Evolutionary conservation across 2,888 invertebrate species (phyloP).

Genomic region (Plebejus argus): DNA sequence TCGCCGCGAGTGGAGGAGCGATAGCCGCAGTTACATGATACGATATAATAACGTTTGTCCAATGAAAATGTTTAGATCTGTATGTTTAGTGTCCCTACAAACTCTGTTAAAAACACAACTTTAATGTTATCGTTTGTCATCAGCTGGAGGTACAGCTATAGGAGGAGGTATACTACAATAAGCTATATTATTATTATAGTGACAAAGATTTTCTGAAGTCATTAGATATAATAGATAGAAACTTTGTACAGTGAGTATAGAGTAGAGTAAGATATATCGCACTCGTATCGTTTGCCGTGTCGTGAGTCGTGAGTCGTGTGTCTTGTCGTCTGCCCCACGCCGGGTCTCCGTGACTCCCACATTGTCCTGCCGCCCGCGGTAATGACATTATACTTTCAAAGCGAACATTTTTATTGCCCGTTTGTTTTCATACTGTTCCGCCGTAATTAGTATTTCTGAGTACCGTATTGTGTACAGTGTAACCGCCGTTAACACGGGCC

Average conservation of each 20-base stretch:
- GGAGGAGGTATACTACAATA: too few species aligned
- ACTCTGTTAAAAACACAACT: too few species aligned
- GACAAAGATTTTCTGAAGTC: too few species aligned
- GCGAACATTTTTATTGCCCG: slow-evolving; percentile 15
- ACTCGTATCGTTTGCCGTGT: not conserved
- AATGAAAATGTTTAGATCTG: too few species aligned
- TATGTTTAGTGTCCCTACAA: not conserved
- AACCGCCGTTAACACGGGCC: not conserved
- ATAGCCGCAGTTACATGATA: not conserved
- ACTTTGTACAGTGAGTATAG: too few species aligned
- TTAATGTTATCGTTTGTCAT: too few species aligned
- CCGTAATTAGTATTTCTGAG: slow-evolving; percentile 40
- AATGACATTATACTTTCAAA: slow-evolving; percentile 30
- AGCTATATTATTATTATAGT: too few species aligned
- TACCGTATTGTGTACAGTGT: not conserved
- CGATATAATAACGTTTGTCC: not conserved
- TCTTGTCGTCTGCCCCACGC: not conserved
- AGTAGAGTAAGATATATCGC: too few species aligned
- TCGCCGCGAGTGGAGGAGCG: not conserved
- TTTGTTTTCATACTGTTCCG: slow-evolving; percentile 4
- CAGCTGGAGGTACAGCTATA: too few species aligned
- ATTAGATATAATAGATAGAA: too few species aligned
- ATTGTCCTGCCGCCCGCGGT: not conserved
- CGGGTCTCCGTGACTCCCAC: not conserved
- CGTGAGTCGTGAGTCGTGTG: not conserved